A percentile compares a stretch with the other conserved stretches of the same genome.
phyloP scores from a whole-genome alignment of 2,888 invertebrate species.

The Nowickia ferox region DNA sequence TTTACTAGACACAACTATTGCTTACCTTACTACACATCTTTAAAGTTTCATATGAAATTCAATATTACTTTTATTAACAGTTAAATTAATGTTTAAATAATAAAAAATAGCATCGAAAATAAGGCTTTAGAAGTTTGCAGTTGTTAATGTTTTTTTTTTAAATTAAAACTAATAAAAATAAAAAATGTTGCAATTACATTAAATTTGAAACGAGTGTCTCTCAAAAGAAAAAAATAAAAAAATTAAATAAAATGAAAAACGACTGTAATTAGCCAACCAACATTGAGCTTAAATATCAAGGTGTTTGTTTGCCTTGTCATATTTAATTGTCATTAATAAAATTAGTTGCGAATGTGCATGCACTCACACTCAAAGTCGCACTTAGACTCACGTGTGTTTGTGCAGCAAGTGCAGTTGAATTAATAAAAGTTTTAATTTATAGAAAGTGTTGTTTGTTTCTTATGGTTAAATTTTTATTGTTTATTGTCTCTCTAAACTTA shows the following conservation, averaged over 20 bases:
- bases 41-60: constrained; percentile 17
- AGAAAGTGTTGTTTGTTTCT: constrained; percentile 52
- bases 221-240: neutral
- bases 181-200: constrained; percentile 44
- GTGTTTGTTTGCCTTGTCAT: constrained; percentile 64
- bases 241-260: constrained; percentile 23
- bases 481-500: constrained; percentile 64
- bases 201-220: constrained; percentile 49
- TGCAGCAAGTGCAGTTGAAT: constrained; percentile 34
- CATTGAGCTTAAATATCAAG: constrained; percentile 68
- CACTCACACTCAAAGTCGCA: neutral
- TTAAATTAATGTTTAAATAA: constrained; percentile 20
- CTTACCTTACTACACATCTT: neutral
- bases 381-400: neutral
- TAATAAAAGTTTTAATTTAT: constrained; percentile 43
- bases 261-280: constrained; percentile 55
- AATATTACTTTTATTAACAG: constrained; percentile 39
- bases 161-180: constrained; percentile 16
- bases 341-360: constrained; percentile 38
- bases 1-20: too few species aligned
- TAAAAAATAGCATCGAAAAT: constrained; percentile 35
- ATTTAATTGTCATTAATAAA: constrained; percentile 53
- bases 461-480: constrained; percentile 53
- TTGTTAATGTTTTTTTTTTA: constrained; percentile 23
- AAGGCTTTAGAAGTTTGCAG: constrained; percentile 55